Percentiles rank a stretch among this genome's conserved stretches.
Conservation (phyloP, 2,888 invertebrate genomes). For the Cryptophagus acutangulus region DNA sequence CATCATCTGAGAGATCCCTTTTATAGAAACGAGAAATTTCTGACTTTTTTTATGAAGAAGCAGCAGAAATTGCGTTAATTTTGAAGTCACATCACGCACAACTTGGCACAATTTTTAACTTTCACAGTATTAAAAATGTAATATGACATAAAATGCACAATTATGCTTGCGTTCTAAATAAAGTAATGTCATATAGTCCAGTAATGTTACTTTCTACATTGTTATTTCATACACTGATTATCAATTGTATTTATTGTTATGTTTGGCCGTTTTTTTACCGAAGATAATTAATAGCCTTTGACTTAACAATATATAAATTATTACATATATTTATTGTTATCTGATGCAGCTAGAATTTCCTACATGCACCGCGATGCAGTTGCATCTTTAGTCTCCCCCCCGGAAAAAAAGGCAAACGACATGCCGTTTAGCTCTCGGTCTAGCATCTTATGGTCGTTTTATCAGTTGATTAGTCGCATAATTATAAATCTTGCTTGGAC, state of each 20-base stretch:
- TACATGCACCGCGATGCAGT: too few relatives aligned
- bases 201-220: too few relatives aligned
- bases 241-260: not conserved
- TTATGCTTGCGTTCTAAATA: not conserved
- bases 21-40: too few relatives aligned
- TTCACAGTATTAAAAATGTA: conserved; percentile 1
- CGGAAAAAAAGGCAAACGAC: too few relatives aligned
- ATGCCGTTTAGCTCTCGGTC: too few relatives aligned
- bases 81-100: too few relatives aligned
- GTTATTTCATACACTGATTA: too few relatives aligned
- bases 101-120: conserved; percentile 1
- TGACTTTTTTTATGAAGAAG: too few relatives aligned
- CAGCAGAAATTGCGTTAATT: too few relatives aligned
- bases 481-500: conserved; percentile 1
- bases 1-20: too few relatives aligned
- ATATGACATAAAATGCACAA: conserved; percentile 1
- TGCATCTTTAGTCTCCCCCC: too few relatives aligned
- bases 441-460: not conserved
- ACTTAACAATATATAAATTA: conserved; percentile 1
- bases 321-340: not conserved
- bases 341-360: not conserved
- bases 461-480: conserved; percentile 1
- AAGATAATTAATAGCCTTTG: not conserved
- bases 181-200: not conserved
- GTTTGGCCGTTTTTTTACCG: too few relatives aligned